phyloP scores from a whole-genome alignment of 2,888 invertebrate genomes.

The Drosophila meridiana region DNA sequence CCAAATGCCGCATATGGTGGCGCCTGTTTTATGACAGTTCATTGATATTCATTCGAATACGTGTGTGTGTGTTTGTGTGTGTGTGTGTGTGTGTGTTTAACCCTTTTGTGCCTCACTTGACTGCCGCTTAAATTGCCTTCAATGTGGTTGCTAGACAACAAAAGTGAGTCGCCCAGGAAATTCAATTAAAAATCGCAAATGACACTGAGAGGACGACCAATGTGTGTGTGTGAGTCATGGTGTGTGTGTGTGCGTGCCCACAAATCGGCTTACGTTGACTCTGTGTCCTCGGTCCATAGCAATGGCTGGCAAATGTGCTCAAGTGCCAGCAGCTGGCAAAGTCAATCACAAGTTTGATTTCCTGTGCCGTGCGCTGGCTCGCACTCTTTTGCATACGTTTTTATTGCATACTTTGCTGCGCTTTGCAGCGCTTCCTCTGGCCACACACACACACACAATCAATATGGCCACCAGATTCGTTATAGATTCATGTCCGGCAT shows the following conservation, averaged over 20 bases:
- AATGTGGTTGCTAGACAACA: conserved; percentile 36
- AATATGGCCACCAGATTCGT: conserved; percentile 65
- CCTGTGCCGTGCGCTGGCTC: conserved; percentile 24
- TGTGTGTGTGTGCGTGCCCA: conserved; percentile 16
- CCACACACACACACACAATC: conserved; percentile 53
- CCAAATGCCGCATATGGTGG: conserved; percentile 42
- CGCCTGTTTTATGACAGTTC: conserved; percentile 73
- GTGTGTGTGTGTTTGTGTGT: conserved; percentile 11
- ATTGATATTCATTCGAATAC: conserved; percentile 75
- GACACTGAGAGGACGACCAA: conserved; percentile 18
- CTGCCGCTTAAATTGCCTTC: conserved; percentile 47
- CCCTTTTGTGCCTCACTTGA: conserved; percentile 49
- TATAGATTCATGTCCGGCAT: conserved; percentile 67
- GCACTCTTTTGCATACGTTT: conserved; percentile 31
- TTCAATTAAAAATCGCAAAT: conserved; percentile 69
- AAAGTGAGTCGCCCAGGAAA: conserved; percentile 44
- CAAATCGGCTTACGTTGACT: conserved; percentile 66
- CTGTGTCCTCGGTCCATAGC: conserved; percentile 34
- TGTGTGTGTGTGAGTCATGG: neutral
- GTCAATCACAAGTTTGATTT: conserved; percentile 75
- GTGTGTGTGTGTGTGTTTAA: conserved; percentile 22
- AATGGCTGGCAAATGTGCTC: conserved; percentile 29
- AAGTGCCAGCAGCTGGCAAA: conserved; percentile 43
- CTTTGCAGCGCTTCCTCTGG: conserved; percentile 16
- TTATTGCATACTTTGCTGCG: conserved; percentile 67